A percentile compares a stretch with the other conserved stretches of the same genome.
These are phyloP conservation scores for Atta texana DNA, from an alignment of 1,140 invertebrate genomes.

Conservation along the genomic window DNA sequence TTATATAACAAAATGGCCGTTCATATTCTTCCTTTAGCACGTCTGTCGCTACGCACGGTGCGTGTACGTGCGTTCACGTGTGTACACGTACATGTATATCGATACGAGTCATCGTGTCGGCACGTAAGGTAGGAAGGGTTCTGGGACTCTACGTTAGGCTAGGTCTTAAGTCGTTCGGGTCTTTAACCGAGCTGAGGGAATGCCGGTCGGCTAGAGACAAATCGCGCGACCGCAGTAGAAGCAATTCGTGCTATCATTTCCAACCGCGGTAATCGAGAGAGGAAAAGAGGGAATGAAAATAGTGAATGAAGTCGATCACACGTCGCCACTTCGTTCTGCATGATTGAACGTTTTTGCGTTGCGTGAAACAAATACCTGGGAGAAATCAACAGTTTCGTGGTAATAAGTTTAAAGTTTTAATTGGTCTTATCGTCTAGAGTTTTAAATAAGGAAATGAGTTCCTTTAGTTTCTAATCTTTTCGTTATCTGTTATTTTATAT, in stretches of 20 bases:
- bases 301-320: slow-evolving; percentile 60
- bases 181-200: slow-evolving; percentile 76
- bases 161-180: slow-evolving; percentile 73
- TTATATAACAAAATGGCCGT: slow-evolving; percentile 79
- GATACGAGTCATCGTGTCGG: slow-evolving; percentile 35
- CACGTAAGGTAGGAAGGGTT: slow-evolving; percentile 70
- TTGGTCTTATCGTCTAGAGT: not conserved
- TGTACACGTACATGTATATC: slow-evolving; percentile 8
- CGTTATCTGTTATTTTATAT: not conserved
- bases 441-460: not conserved
- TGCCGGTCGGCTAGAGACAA: slow-evolving; percentile 51
- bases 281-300: not conserved
- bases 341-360: slow-evolving; percentile 28
- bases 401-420: not conserved
- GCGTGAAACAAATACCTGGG: slow-evolving; percentile 9
- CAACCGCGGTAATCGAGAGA: not conserved
- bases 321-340: slow-evolving; percentile 46
- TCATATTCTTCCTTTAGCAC: slow-evolving; percentile 18
- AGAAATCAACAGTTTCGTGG: not conserved
- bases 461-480: not conserved
- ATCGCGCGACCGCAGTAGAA: slow-evolving; percentile 51
- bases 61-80: not conserved
- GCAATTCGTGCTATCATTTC: slow-evolving; percentile 66
- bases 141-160: slow-evolving; percentile 71
- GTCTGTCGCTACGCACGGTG: slow-evolving; percentile 18